Base-by-base conservation (phyloP, 2,797 vertebrate genomes). In the Melanotaenia boesemani region DNA sequence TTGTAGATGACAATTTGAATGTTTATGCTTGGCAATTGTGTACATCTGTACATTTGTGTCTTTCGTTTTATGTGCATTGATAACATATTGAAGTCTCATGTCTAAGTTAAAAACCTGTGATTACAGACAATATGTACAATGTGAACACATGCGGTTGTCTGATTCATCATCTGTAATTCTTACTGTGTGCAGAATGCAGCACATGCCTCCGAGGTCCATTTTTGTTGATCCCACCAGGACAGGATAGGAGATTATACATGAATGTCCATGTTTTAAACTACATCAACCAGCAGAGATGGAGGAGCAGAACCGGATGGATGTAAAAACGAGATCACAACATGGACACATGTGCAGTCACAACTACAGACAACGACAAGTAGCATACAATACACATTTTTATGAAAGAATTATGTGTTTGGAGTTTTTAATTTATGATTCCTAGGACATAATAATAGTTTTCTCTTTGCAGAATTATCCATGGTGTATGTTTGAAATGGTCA, bases 181-280 rank as follows among this genome's bases (percentile, higher is more conserved):
- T 81, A 62, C 44, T 46, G 16, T 61, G 61, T 76, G 68, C 67
- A 76, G 60, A 78, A 75, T 59, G 37, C 61, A 63, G 69, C 39
- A 24, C 70, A 65, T 58, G 70, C 81, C 66, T 91, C 88, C 84
- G 89, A 85, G 76, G 81, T 86, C 77, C 20, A 41, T 59, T 67
- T 89, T 68, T 89, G 87, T 87, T 91, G 87, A 91, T 89, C 69
- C 83, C 87, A 88, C 70, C 84, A 79, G 88, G 90, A 91, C 86
- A 80, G 39, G 72, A 64, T 32, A 41, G 85, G 74, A 79, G 90
- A 91, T 94, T 93, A 90, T 59, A 44, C 72, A 77, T 88, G 87
- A 88, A 92, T 93, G 92, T 92, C 84, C 85, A 76, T 85, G 86
- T 93, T 92, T 94, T 86, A 94, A 94, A 94, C 93, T 86, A 92